Evolutionary conservation across 2,113 vertebrate species (phyloP).

Genomic region (Petrocephalus zakoni): DNA sequence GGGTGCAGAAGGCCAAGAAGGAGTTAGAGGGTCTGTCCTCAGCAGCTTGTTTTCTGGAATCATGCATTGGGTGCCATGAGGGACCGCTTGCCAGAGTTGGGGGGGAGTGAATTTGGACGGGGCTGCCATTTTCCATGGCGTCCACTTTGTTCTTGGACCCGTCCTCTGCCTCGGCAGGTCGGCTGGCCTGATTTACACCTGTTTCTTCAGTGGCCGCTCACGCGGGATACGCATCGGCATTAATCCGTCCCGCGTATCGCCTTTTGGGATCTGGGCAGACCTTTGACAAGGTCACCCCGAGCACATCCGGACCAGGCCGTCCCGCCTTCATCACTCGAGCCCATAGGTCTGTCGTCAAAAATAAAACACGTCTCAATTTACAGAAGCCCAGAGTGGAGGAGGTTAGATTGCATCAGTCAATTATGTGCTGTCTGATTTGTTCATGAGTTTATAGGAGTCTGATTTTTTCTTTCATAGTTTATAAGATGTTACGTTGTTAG

Average conservation of each 20-base stretch:
- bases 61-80: neutral
- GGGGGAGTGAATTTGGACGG: neutral
- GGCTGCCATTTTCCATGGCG: neutral
- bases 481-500: neutral
- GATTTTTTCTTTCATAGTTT: neutral
- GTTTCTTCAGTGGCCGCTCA: neutral
- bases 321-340: neutral
- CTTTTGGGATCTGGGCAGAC: neutral
- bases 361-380: neutral
- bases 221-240: neutral
- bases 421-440: neutral
- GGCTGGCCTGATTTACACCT: neutral
- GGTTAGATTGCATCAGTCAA: neutral
- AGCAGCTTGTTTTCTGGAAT: neutral
- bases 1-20: neutral
- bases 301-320: neutral
- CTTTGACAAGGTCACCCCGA: neutral
- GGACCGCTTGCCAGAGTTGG: neutral
- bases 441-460: neutral
- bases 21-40: neutral
- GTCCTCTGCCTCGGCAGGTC: neutral
- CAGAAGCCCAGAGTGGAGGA: neutral
- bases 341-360: neutral
- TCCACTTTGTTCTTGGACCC: slow-evolving; percentile 3
- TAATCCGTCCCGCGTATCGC: neutral